phyloP scores from a whole-genome alignment of 2,888 invertebrate species.

The Agriopis marginaria region DNA sequence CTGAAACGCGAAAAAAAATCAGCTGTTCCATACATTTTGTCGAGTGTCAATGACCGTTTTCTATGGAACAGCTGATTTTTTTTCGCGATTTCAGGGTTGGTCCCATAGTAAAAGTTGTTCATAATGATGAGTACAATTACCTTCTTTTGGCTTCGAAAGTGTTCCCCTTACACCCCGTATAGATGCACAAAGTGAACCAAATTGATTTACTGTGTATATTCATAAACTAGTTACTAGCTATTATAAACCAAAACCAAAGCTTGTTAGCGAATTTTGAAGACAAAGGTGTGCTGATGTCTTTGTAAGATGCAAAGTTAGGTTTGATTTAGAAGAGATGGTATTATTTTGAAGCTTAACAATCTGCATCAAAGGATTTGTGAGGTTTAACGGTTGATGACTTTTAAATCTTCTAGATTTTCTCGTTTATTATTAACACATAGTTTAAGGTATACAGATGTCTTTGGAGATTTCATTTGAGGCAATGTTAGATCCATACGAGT shows the following conservation, averaged over 20 bases:
- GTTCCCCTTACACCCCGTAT: no score
- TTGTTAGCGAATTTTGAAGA: slow-evolving; percentile 14
- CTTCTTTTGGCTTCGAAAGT: no score
- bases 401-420: neutral
- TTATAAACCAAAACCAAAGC: slow-evolving; percentile 7
- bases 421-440: neutral
- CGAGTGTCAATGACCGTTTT: no score
- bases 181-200: neutral
- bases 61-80: no score
- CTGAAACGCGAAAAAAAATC: no score
- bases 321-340: slow-evolving; percentile 12
- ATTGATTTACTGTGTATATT: slow-evolving; percentile 16
- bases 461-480: no score
- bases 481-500: no score
- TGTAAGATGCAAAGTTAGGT: slow-evolving; percentile 11
- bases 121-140: no score
- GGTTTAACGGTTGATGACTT: slow-evolving; percentile 1
- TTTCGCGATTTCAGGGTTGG: no score
- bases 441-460: no score
- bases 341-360: slow-evolving; percentile 2
- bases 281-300: slow-evolving; percentile 22
- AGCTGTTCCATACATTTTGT: no score
- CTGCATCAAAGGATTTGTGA: neutral
- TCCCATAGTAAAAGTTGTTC: no score
- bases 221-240: neutral